phyloP scores from a whole-genome alignment of 2,113 vertebrate genomes.

The Cyanoderma ruficeps region DNA sequence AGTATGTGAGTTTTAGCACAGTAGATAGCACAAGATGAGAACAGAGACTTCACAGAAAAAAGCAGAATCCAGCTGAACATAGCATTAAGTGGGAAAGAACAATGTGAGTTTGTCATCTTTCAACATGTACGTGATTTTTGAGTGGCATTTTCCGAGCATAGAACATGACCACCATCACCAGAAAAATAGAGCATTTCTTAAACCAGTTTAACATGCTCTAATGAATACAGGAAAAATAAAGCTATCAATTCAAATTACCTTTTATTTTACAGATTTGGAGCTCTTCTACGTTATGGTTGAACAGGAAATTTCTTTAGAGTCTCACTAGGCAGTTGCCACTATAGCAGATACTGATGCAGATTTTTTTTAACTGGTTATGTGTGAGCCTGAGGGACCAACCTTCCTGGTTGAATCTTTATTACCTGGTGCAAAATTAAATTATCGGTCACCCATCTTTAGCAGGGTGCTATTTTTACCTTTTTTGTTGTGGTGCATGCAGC shows the following conservation, averaged over 20 bases:
- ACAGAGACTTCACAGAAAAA: neutral
- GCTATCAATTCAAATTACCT: neutral
- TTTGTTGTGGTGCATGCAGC: neutral
- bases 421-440: neutral
- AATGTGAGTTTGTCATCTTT: neutral
- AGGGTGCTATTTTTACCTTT: neutral
- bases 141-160: neutral
- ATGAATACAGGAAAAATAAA: neutral
- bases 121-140: accelerated
- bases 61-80: neutral
- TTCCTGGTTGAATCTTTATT: neutral
- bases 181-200: neutral
- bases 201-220: neutral
- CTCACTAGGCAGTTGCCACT: neutral
- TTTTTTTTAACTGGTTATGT: neutral
- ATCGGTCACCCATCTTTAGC: neutral
- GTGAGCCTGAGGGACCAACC: neutral
- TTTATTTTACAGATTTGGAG: neutral
- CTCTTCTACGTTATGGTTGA: neutral
- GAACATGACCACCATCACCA: neutral
- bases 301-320: neutral
- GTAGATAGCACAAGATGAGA: neutral
- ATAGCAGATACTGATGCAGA: neutral
- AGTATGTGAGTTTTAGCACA: neutral
- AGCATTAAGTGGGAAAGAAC: neutral